Evolutionary conservation across 1,140 invertebrate genomes (phyloP).

Genomic region (Euura lappo): DNA sequence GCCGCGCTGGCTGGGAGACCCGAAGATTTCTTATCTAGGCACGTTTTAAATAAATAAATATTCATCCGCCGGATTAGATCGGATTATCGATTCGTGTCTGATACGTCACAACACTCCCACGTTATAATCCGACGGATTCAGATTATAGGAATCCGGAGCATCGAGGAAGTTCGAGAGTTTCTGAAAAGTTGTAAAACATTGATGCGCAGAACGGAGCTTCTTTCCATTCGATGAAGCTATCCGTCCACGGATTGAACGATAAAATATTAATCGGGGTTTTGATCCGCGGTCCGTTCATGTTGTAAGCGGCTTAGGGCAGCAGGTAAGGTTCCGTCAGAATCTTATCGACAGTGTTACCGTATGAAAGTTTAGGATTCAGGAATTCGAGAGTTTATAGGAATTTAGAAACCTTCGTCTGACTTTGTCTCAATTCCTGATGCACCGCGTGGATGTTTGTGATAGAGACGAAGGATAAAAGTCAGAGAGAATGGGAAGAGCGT

Average conservation of each 20-base stretch:
- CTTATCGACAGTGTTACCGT: not conserved
- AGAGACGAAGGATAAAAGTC: not conserved
- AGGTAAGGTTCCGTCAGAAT: not conserved
- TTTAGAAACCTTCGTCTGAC: constrained; percentile 1
- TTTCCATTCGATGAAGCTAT: not conserved
- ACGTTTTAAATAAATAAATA: too few relatives aligned
- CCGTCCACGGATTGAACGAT: not conserved
- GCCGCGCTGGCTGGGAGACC: too few relatives aligned
- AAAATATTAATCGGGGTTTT: not conserved
- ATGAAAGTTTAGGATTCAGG: not conserved
- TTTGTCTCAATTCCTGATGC: not conserved
- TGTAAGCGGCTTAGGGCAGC: too few relatives aligned
- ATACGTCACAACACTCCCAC: not conserved
- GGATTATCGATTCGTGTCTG: too few relatives aligned
- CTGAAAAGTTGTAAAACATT: not conserved
- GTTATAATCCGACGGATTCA: not conserved
- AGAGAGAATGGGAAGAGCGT: not conserved
- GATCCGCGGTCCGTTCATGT: too few relatives aligned
- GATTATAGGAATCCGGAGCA: too few relatives aligned
- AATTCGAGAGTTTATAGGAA: not conserved
- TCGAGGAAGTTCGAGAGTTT: not conserved
- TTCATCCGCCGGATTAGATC: too few relatives aligned
- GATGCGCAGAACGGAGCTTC: not conserved
- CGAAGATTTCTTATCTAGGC: too few relatives aligned
- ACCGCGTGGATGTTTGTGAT: not conserved